These are phyloP conservation scores for Jaculus jaculus DNA, from an alignment of 2,113 vertebrate genomes.

Conservation along the genomic window DNA sequence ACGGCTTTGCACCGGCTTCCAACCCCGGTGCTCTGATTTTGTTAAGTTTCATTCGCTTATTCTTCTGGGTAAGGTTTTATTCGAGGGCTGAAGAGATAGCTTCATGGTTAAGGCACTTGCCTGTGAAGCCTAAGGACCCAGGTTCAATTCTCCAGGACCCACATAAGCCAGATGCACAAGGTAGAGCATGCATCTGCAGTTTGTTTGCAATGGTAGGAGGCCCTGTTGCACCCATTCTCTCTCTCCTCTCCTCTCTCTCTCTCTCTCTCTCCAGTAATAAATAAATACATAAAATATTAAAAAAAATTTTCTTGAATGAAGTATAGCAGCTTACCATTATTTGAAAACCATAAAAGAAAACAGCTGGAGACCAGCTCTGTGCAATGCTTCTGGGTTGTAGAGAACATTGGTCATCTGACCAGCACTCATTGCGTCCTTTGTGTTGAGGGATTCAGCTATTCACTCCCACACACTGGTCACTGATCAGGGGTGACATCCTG, in stretches of 20 bases:
- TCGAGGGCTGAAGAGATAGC: too few species aligned
- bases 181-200: too few species aligned
- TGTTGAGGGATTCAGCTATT: not conserved
- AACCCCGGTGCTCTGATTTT: not conserved
- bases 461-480: not conserved
- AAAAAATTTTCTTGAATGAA: not conserved
- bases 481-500: not conserved
- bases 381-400: not conserved
- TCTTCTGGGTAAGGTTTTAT: not conserved
- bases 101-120: too few species aligned
- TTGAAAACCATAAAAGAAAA: not conserved
- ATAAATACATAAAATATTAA: too few species aligned
- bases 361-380: not conserved
- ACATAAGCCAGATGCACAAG: too few species aligned
- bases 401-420: not conserved
- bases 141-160: too few species aligned
- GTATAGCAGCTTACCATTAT: not conserved
- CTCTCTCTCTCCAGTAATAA: too few species aligned
- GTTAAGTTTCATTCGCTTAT: not conserved
- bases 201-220: too few species aligned
- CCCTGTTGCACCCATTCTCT: too few species aligned
- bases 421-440: not conserved
- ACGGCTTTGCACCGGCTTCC: not conserved
- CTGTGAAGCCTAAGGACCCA: too few species aligned
- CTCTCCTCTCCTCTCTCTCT: too few species aligned